phyloP scores from a whole-genome alignment of 2,888 invertebrate genomes.

The Crematogaster levior region DNA sequence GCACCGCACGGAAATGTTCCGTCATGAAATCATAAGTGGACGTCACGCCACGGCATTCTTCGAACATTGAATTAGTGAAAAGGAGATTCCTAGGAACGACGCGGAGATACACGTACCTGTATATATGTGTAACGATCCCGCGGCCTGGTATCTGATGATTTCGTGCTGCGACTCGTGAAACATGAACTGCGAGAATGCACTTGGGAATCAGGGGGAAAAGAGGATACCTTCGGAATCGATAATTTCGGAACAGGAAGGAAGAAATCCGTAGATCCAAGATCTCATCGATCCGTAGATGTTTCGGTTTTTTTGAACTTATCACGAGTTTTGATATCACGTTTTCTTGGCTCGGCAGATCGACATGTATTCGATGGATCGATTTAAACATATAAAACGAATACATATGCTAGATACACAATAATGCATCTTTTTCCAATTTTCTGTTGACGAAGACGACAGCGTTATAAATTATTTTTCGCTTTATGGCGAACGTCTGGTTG shows the following conservation, averaged over 20 bases:
- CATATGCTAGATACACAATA: background rate
- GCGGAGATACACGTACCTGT: background rate
- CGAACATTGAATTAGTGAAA: slow-evolving; percentile 69
- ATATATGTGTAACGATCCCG: slow-evolving; percentile 38
- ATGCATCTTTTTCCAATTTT: slow-evolving; percentile 18
- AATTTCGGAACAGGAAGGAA: slow-evolving; percentile 44
- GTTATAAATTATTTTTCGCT: slow-evolving; percentile 69
- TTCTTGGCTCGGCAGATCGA: slow-evolving; percentile 9
- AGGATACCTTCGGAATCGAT: slow-evolving; percentile 13
- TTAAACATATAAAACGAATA: background rate
- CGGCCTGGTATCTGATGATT: slow-evolving; percentile 43
- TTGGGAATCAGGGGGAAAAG: slow-evolving; percentile 33
- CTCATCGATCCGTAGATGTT: background rate
- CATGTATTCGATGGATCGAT: background rate
- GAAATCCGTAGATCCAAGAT: no score
- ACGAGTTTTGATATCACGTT: slow-evolving; percentile 11
- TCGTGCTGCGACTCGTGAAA: slow-evolving; percentile 52
- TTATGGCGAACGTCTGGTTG: slow-evolving; percentile 65
- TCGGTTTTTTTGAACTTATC: slow-evolving; percentile 18
- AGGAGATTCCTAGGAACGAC: slow-evolving; percentile 65
- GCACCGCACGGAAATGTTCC: slow-evolving; percentile 10
- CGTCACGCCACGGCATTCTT: slow-evolving; percentile 66
- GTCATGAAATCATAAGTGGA: slow-evolving; percentile 48
- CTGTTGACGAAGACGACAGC: slow-evolving; percentile 56
- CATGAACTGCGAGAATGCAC: slow-evolving; percentile 2